These are phyloP conservation scores for Agapornis roseicollis DNA, from an alignment of 2,113 vertebrate genomes.

Conservation along the genomic window DNA sequence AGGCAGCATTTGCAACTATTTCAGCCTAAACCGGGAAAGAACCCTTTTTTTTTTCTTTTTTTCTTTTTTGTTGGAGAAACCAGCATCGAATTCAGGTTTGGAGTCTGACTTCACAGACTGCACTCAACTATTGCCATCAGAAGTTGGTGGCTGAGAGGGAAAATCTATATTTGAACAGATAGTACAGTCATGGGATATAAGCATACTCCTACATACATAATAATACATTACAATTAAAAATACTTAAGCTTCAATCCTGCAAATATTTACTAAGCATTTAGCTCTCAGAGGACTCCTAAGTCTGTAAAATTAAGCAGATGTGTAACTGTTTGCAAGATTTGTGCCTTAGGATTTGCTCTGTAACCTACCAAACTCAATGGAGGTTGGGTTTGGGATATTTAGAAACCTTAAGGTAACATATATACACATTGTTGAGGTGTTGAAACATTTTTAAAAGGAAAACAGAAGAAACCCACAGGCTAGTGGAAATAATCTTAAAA, in stretches of 20 bases:
- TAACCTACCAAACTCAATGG: background rate
- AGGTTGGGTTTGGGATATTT: background rate
- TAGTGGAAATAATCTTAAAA: background rate
- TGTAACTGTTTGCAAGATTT: background rate
- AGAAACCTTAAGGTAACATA: background rate
- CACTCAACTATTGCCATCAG: background rate
- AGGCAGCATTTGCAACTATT: slow-evolving; percentile 1
- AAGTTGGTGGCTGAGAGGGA: background rate
- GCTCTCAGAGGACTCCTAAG: background rate
- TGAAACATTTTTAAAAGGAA: background rate
- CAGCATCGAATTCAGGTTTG: background rate
- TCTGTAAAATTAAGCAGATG: background rate
- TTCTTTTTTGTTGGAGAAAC: background rate
- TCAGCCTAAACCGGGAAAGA: background rate
- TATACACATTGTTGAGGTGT: background rate
- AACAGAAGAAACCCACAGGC: background rate
- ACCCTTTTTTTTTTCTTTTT: background rate
- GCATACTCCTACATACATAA: background rate
- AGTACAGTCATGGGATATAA: background rate
- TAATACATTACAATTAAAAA: background rate
- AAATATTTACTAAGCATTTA: background rate
- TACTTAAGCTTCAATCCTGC: background rate
- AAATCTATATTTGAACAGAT: background rate
- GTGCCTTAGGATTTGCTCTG: background rate
- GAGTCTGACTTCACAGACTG: background rate